phyloP scores from a whole-genome alignment of 2,797 vertebrate genomes.

The Sitta carolinensis region DNA sequence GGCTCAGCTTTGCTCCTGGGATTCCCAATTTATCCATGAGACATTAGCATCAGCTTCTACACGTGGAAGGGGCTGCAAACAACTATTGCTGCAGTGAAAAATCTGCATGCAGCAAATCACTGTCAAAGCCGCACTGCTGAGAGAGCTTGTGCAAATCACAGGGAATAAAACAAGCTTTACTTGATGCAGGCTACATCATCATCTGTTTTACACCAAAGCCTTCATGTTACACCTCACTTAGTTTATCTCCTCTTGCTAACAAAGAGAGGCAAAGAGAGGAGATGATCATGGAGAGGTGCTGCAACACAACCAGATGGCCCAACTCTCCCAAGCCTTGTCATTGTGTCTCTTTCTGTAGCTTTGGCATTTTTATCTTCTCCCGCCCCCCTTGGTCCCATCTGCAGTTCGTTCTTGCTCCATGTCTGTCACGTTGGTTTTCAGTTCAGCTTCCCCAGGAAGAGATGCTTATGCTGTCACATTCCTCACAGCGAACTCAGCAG shows the following conservation, averaged over 20 bases:
- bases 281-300: rapidly evolving
- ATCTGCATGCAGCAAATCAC: background rate
- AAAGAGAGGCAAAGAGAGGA: background rate
- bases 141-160: background rate
- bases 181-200: background rate
- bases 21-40: background rate
- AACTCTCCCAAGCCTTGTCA: background rate
- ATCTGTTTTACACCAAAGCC: background rate
- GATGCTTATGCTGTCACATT: background rate
- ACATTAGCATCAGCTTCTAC: background rate
- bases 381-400: background rate
- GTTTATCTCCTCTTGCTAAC: background rate
- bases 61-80: background rate
- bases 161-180: background rate
- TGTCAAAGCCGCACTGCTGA: background rate
- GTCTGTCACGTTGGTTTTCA: background rate
- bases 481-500: background rate
- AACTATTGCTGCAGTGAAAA: background rate
- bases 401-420: background rate
- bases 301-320: background rate
- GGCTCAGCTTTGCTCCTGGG: background rate
- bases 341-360: background rate
- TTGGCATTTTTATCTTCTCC: background rate
- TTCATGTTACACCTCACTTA: background rate
- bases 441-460: background rate